phyloP scores from a whole-genome alignment of 2,113 vertebrate species.

The Centropus bengalensis region DNA sequence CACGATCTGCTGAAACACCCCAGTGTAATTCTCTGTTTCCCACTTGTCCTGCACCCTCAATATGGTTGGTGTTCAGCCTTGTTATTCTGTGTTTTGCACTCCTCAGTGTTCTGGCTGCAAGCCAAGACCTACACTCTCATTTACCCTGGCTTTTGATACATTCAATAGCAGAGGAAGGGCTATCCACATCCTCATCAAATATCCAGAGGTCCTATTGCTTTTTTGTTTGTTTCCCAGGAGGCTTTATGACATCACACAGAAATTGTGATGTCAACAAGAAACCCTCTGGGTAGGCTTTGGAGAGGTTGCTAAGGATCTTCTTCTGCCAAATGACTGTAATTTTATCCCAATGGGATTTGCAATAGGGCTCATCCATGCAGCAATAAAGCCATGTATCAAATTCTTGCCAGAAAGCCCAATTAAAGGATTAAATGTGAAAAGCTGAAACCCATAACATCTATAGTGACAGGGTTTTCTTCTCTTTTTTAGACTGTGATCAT shows the following conservation, averaged over 20 bases:
- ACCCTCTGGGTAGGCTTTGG: slow-evolving; percentile 29
- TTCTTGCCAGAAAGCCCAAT: slow-evolving; percentile 72
- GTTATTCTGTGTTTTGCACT: neutral
- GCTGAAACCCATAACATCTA: slow-evolving; percentile 45
- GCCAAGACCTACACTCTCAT: neutral
- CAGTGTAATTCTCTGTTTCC: neutral
- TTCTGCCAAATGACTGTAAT: slow-evolving; percentile 50
- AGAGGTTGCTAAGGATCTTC: slow-evolving; percentile 29
- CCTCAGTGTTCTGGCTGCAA: neutral
- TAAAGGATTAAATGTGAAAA: slow-evolving; percentile 70
- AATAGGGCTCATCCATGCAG: slow-evolving; percentile 31
- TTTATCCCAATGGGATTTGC: slow-evolving; percentile 48
- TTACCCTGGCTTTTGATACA: neutral
- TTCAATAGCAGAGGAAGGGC: neutral
- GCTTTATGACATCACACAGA: slow-evolving; percentile 36
- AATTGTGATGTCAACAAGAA: slow-evolving; percentile 48
- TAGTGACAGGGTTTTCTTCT: slow-evolving; percentile 54
- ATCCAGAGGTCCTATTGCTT: neutral
- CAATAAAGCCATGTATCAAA: slow-evolving; percentile 54
- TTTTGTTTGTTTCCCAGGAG: neutral
- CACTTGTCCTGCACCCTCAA: neutral
- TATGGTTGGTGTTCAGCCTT: neutral
- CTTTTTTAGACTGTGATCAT: slow-evolving; percentile 59
- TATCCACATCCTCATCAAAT: neutral
- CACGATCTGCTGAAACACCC: neutral